Conservation (phyloP, 2,797 vertebrate species). For the Enteromius viviparus region DNA sequence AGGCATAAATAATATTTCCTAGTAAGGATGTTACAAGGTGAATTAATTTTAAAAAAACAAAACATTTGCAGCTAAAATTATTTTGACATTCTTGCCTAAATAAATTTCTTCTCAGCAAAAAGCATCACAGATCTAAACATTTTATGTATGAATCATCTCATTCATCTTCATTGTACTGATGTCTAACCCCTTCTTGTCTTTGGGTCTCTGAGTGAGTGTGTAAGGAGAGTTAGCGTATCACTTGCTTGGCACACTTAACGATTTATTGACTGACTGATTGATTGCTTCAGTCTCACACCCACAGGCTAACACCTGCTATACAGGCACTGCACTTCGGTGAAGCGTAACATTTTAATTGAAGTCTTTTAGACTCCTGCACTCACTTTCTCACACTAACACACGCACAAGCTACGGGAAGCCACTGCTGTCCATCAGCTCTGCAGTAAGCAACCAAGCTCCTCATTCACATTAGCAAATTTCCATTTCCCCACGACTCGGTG, state of each 20-base stretch:
- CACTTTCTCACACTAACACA: constrained; percentile 24
- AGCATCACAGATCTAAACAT: neutral
- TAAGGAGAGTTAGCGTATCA: constrained; percentile 43
- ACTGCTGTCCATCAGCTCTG: constrained; percentile 26
- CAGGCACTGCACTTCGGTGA: constrained; percentile 42
- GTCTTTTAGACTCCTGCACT: constrained; percentile 43
- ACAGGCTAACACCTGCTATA: constrained; percentile 48
- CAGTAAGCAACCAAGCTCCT: constrained; percentile 38
- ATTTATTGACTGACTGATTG: constrained; percentile 58
- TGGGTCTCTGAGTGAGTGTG: constrained; percentile 45
- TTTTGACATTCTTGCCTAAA: neutral
- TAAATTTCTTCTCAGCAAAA: neutral
- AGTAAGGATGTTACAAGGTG: neutral
- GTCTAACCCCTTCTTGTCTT: constrained; percentile 32
- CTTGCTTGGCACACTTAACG: constrained; percentile 48
- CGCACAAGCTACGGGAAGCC: constrained; percentile 33
- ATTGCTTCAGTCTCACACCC: constrained; percentile 46
- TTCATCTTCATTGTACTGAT: constrained; percentile 43
- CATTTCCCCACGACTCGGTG: constrained; percentile 49
- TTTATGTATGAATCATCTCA: constrained; percentile 1
- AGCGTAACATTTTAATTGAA: constrained; percentile 57
- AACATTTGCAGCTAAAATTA: neutral
- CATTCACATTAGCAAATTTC: constrained; percentile 50
- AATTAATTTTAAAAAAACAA: too few species aligned
- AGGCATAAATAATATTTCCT: neutral